phyloP scores from a whole-genome alignment of 2,113 vertebrate species.

The Crotalus helleri region DNA sequence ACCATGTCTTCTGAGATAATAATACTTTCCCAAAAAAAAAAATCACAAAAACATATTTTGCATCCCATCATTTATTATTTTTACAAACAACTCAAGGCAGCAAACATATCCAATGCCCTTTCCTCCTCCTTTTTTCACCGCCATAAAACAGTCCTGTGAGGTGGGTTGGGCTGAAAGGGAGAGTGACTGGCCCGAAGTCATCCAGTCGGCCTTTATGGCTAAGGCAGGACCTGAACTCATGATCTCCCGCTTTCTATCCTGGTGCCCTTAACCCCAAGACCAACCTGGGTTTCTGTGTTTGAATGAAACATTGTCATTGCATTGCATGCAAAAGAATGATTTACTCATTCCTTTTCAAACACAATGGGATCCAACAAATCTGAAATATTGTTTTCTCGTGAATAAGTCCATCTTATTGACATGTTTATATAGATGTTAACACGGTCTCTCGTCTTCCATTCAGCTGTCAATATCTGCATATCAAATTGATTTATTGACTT shows the following conservation, averaged over 20 bases:
- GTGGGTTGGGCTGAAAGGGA: background rate
- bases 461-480: background rate
- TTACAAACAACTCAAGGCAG: background rate
- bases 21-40: background rate
- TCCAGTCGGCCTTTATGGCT: background rate
- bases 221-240: background rate
- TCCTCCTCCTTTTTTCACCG: background rate
- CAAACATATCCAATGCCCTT: background rate
- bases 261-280: background rate
- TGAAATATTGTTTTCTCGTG: background rate
- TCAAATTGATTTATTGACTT: background rate
- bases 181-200: background rate
- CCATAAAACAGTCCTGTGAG: background rate
- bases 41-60: background rate
- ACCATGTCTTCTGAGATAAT: background rate
- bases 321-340: background rate
- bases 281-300: background rate
- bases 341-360: background rate
- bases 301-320: background rate
- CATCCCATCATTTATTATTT: background rate
- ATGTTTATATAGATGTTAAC: background rate
- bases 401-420: background rate
- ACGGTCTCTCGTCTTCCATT: background rate
- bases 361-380: background rate
- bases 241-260: background rate